Evolutionary conservation across 2,797 vertebrate species (phyloP).

Genomic region (Danio tinwini): DNA sequence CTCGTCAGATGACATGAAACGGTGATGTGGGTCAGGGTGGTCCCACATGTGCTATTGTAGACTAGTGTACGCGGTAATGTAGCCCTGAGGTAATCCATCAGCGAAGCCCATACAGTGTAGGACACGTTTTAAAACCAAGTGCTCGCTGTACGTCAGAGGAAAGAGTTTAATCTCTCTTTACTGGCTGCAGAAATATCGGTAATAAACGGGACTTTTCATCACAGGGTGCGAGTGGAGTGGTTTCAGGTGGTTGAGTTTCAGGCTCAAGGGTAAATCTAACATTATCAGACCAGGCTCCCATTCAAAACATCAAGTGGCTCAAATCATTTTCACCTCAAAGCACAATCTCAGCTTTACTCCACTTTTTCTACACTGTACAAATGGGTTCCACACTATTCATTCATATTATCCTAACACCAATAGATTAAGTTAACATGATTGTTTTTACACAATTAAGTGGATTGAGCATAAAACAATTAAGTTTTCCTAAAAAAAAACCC

Average conservation of each 20-base stretch:
- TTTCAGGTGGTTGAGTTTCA: slow-evolving; percentile 42
- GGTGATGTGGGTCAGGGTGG: slow-evolving; percentile 64
- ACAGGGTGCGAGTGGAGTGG: slow-evolving; percentile 36
- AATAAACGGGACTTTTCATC: slow-evolving; percentile 44
- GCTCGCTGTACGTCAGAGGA: slow-evolving; percentile 13
- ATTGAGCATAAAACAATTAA: too few species aligned
- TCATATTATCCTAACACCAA: too few species aligned
- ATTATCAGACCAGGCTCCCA: slow-evolving; percentile 47
- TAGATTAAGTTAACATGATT: too few species aligned
- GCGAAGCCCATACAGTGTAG: slow-evolving; percentile 13
- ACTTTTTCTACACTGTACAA: not conserved
- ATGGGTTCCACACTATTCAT: too few species aligned
- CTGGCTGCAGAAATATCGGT: slow-evolving; percentile 14
- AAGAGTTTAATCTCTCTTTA: slow-evolving; percentile 32
- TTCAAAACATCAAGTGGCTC: slow-evolving; percentile 46
- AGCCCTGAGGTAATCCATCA: slow-evolving; percentile 53
- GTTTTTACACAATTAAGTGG: too few species aligned
- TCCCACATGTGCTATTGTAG: slow-evolving; percentile 61
- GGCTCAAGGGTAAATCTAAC: slow-evolving; percentile 48
- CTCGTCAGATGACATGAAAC: slow-evolving; percentile 68
- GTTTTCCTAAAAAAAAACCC: too few species aligned
- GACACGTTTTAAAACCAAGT: slow-evolving; percentile 20
- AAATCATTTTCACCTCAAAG: too few species aligned
- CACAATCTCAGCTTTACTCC: slow-evolving; percentile 25
- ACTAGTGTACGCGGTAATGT: slow-evolving; percentile 42